A percentile compares a stretch with the other conserved stretches of the same genome.
Evolutionary conservation across 2,113 vertebrate species (phyloP).

Genomic region (Penelope pileata): DNA sequence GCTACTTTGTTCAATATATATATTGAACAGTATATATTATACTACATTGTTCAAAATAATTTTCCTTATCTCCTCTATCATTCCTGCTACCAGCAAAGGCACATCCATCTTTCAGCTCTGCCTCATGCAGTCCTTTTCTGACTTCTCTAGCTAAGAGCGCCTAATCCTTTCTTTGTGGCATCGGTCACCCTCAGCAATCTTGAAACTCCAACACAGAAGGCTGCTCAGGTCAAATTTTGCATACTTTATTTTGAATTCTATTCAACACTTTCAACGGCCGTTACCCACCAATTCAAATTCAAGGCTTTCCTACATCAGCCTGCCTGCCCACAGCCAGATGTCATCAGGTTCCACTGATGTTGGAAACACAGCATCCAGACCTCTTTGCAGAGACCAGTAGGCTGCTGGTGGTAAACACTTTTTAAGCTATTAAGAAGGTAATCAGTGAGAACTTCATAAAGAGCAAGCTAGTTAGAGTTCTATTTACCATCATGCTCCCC

Average conservation of each 20-base stretch:
- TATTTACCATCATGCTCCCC: background rate
- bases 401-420: background rate
- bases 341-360: background rate
- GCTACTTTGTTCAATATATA: background rate
- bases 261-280: background rate
- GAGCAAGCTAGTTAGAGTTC: background rate
- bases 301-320: background rate
- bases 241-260: background rate
- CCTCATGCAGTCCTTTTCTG: background rate
- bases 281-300: background rate
- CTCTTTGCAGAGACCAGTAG: background rate
- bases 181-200: background rate
- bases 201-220: constrained; percentile 3
- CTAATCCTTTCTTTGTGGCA: constrained; percentile 33
- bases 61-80: background rate
- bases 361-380: background rate
- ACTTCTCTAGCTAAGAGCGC: background rate
- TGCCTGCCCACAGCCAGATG: background rate
- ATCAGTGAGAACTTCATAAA: background rate
- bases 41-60: background rate
- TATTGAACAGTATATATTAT: too few species aligned
- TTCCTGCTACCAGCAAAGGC: background rate
- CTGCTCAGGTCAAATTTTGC: background rate
- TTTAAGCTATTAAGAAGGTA: background rate
- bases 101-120: background rate